Evolutionary conservation across 2,888 invertebrate species (phyloP), one percentile per base, ranked within the genome.

Genomic region (Troides oblongomaculatus): DNA sequence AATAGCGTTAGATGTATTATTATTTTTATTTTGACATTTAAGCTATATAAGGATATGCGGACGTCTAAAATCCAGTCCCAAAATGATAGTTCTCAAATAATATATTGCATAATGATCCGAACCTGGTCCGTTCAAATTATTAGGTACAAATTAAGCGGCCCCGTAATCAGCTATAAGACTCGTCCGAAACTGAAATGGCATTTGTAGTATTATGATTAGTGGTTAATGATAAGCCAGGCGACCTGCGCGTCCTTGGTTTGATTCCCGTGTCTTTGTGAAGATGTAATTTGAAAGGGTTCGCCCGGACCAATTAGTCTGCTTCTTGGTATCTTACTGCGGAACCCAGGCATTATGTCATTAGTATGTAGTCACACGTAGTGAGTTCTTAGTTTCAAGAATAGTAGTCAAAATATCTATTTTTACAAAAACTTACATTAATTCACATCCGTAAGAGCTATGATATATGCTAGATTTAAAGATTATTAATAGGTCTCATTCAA

Each of bases 171-270:
- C 82, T 86, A 90, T 90, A 91, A 90, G 87, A 90, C 74, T 81
- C 81, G 80, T 74, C 84, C 84, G 82, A 86, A 89, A 82, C 88
- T 80, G 83, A 87, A 92, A 92, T 91, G 92, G 89, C 91, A 92
- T 89, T 88, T 83, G 89, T 84, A 81, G 77, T 83, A 87, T 89
- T 84, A 88, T 92, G 86, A 90, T 91, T 90, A 90, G 87, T 81
- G 82, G 83, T 88, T 90, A 90, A 91, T 91, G 92, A 91, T 91
- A 89, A 90, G 86, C 85, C 84, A 76, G 80, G 81, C 83, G 92
- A 92, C 92, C 92, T 77, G 79, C 78, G 85, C 87, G 92, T 88
- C 92, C 92, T 92, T 91, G 90, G 85, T 84, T 83, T 82, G 89
- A 87, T 83, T 89, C 89, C 89, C 86, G 90, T 92, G 92, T 92